Percentiles rank a stretch among this genome's conserved stretches.
Evolutionary conservation across 2,797 vertebrate genomes (phyloP).

Genomic region (Spondyliosoma cantharus): DNA sequence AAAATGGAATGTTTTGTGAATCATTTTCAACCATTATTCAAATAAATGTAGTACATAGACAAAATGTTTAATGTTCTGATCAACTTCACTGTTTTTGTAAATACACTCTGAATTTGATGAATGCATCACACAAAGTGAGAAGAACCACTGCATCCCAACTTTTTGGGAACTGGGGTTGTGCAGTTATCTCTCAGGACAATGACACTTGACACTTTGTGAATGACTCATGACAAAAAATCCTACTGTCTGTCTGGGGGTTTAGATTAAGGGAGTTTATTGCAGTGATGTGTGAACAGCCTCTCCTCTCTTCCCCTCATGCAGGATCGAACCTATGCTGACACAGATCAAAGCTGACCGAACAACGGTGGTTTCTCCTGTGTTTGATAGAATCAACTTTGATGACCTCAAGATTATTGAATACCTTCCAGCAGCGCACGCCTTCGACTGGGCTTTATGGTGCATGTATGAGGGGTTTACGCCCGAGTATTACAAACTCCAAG

Average conservation of each 20-base stretch:
- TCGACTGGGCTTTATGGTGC: conserved; percentile 88
- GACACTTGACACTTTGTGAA: neutral
- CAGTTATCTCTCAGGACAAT: neutral
- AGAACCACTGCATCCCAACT: no score
- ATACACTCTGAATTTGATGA: no score
- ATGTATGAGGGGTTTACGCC: conserved; percentile 76
- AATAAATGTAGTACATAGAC: no score
- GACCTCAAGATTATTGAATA: conserved; percentile 76
- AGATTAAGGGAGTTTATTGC: neutral
- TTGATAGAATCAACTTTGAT: conserved; percentile 82
- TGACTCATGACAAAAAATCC: neutral
- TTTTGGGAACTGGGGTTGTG: no score
- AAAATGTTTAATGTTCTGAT: no score
- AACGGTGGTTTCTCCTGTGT: conserved; percentile 82
- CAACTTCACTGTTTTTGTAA: no score
- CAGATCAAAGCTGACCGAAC: conserved; percentile 84
- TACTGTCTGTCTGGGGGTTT: neutral
- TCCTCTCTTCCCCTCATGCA: conserved; percentile 31
- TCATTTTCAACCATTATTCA: no score
- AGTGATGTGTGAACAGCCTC: neutral
- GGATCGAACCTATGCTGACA: conserved; percentile 85
- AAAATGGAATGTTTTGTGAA: no score
- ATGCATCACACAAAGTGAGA: no score
- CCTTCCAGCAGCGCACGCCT: conserved; percentile 72
- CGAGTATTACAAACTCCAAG: conserved; percentile 76